These are phyloP conservation scores for Lycodopsis pacificus DNA, from an alignment of 2,797 vertebrate genomes.

Conservation along the genomic window DNA sequence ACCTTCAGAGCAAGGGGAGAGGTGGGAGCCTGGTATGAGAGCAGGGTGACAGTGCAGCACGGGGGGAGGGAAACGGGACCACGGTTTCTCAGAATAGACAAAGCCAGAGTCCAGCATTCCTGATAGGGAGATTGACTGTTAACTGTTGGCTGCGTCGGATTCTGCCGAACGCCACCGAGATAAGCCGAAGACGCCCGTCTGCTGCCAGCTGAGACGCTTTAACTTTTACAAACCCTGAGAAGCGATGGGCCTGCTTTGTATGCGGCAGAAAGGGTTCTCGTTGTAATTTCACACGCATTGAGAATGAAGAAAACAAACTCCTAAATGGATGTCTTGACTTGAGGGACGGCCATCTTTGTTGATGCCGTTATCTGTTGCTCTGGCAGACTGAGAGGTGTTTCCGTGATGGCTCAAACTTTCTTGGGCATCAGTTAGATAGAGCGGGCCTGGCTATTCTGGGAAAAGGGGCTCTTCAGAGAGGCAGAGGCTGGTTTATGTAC, in stretches of 20 bases:
- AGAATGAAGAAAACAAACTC: slow-evolving; percentile 18
- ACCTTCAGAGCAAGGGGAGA: slow-evolving; percentile 84
- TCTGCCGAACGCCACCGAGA: slow-evolving; percentile 37
- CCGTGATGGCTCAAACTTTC: slow-evolving; percentile 80
- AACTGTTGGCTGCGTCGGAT: slow-evolving; percentile 51
- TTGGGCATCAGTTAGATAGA: slow-evolving; percentile 85
- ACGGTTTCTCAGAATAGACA: slow-evolving; percentile 86
- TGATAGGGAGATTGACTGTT: slow-evolving; percentile 68
- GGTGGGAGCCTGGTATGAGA: slow-evolving; percentile 79
- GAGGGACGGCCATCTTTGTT: slow-evolving; percentile 72
- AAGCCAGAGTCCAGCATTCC: slow-evolving; percentile 83
- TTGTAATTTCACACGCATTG: not conserved
- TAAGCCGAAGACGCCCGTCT: slow-evolving; percentile 17
- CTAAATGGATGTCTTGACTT: slow-evolving; percentile 22
- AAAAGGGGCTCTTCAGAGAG: slow-evolving; percentile 80
- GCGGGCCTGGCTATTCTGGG: slow-evolving; percentile 86
- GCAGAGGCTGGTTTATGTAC: slow-evolving; percentile 84
- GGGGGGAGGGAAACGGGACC: slow-evolving; percentile 62
- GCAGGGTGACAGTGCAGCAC: slow-evolving; percentile 76
- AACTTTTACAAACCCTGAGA: not conserved
- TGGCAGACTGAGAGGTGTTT: slow-evolving; percentile 79
- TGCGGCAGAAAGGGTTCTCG: not conserved
- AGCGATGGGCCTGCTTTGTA: not conserved
- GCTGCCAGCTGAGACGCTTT: not conserved
- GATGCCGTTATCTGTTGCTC: slow-evolving; percentile 74